A percentile compares a stretch with the other conserved stretches of the same genome.
Conservation (phyloP, 2,888 invertebrate species). For the Ectropis crepuscularia region DNA sequence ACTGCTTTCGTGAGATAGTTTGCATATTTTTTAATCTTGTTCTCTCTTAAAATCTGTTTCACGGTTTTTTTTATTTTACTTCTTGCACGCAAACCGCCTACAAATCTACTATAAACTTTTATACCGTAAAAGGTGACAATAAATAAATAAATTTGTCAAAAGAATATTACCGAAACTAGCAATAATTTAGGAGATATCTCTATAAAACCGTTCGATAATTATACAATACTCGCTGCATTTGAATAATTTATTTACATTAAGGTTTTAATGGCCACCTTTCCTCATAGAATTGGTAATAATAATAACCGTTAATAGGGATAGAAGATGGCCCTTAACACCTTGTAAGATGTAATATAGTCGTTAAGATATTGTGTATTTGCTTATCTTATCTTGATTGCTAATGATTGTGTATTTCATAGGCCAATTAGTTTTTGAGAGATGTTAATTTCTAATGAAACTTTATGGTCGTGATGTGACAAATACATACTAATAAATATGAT, state of each 20-base stretch:
- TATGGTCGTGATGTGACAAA: neutral
- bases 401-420: constrained; percentile 5
- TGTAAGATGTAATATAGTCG: constrained; percentile 10
- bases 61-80: too few species aligned
- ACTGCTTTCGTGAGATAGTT: too few species aligned
- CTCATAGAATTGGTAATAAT: constrained; percentile 12
- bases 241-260: constrained; percentile 20
- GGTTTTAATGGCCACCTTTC: constrained; percentile 19
- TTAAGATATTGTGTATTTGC: constrained; percentile 14
- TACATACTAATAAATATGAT: too few species aligned
- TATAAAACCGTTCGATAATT: neutral
- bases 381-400: constrained; percentile 14
- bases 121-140: neutral
- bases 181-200: neutral
- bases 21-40: too few species aligned
- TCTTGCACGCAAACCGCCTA: too few species aligned
- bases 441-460: neutral
- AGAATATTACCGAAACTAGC: neutral
- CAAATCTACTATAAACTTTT: too few species aligned
- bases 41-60: too few species aligned
- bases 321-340: constrained; percentile 25
- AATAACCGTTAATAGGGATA: constrained; percentile 20
- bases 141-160: neutral
- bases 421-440: constrained; percentile 11
- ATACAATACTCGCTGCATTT: neutral